Base-by-base conservation (phyloP, 2,888 invertebrate species). In the Pomacea canaliculata region DNA sequence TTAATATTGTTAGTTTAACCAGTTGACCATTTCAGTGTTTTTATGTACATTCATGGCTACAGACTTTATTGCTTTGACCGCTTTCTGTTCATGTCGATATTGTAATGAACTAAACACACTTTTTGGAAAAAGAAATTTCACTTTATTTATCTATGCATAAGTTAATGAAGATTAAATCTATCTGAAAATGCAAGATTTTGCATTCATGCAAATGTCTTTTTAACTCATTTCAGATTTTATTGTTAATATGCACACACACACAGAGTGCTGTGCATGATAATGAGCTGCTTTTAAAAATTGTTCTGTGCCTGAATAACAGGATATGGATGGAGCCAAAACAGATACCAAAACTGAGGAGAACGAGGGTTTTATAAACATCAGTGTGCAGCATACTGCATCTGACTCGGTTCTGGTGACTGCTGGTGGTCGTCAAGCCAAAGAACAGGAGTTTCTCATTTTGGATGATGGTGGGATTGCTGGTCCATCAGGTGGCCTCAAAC, bases 291-390 rank as follows among this genome's bases (percentile, higher is more conserved):
- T 56, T 56, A 56, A 56, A 56, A 56, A 4, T 56, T 56, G 51
- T 56, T 7, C 37, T 62, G 46, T 65, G 60, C 63, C 27, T 23
- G n/a, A 23, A 23, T 19, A 7, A 56, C 63, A 76, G 78, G 76
- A 77, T 60, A 65, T 62, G 56, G 72, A 81, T 56, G 37, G 51
- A 56, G 16, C 51, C 51, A 13, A 10, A 56, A 10, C 10, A 16
- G 51, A 56, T 13, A 13, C 51, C 16, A 16, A 10, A 56, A 48
- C 18, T 1, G 78, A 78, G 23, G 73, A 73, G 37, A 69, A 69
- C 3, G 82, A 81, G 60, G 84, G 83, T 12, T 85, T 82, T 80
- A 78, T 84, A 4, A 79, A 83, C 77, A 85, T 84, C 71, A 83
- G 79, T 71, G 66, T 84, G 62, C 82, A 81, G 69, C 51, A 70